A percentile compares a stretch with the other conserved stretches of the same genome.
Conservation (phyloP, 2,797 vertebrate species). For the Crenichthys baileyi region DNA sequence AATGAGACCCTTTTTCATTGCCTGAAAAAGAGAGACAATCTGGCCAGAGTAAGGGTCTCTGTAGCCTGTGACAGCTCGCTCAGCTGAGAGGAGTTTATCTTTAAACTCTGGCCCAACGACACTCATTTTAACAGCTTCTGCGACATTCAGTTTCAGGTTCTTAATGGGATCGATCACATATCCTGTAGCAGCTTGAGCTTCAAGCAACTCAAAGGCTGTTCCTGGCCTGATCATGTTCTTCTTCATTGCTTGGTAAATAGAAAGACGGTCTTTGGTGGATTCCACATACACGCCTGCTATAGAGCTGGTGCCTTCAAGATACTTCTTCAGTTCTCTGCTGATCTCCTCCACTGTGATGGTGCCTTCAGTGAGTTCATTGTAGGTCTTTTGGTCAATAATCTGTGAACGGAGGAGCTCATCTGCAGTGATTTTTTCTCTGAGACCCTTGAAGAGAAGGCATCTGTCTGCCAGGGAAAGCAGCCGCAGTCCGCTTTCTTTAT, state of each 20-base stretch:
- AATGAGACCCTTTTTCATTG: conserved; percentile 98
- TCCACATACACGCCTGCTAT: conserved; percentile 95
- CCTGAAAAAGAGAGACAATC: conserved; percentile 96
- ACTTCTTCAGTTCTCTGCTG: conserved; percentile 88
- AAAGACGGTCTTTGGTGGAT: conserved; percentile 91
- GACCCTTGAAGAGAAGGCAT: conserved; percentile 90
- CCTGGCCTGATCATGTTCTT: conserved; percentile 97
- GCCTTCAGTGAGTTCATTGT: conserved; percentile 88
- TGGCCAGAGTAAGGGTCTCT: conserved; percentile 94
- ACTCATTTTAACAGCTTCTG: conserved; percentile 90
- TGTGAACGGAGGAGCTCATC: conserved; percentile 92
- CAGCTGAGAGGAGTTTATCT: conserved; percentile 95
- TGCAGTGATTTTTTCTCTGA: conserved; percentile 92
- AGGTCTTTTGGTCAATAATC: conserved; percentile 90
- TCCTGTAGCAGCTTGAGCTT: conserved; percentile 95
- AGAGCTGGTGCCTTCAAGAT: conserved; percentile 94
- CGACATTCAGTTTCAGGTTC: conserved; percentile 92
- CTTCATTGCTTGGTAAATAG: conserved; percentile 99
- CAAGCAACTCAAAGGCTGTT: conserved; percentile 95
- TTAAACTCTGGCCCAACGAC: conserved; percentile 96
- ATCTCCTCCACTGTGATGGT: conserved; percentile 90
- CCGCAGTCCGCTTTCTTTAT: conserved; percentile 83
- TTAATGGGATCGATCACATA: conserved; percentile 97
- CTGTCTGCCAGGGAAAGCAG: conserved; percentile 88
- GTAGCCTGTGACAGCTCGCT: conserved; percentile 95